These are phyloP conservation scores for Shargacucullia verbasci DNA, from an alignment of 2,888 invertebrate genomes.

Conservation along the genomic window DNA sequence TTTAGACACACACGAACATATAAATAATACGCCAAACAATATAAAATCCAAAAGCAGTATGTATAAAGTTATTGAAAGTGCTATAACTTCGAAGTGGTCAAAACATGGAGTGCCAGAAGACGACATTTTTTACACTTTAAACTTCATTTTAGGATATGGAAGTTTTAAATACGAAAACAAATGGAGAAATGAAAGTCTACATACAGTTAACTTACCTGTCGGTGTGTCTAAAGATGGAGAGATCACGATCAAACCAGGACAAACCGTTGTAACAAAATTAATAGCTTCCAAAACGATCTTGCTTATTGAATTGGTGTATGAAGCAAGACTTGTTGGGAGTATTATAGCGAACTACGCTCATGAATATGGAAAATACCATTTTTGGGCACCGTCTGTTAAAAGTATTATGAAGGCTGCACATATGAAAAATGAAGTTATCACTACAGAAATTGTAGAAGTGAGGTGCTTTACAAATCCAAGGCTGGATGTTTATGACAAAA, in stretches of 20 bases:
- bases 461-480: constrained; percentile 71
- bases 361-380: constrained; percentile 76
- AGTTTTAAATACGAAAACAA: constrained; percentile 58
- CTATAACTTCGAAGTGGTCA: constrained; percentile 67
- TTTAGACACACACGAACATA: constrained; percentile 63
- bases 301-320: constrained; percentile 67
- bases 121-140: constrained; percentile 62
- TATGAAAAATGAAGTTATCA: constrained; percentile 69
- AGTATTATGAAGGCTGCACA: constrained; percentile 73
- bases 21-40: constrained; percentile 68
- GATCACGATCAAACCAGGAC: constrained; percentile 64
- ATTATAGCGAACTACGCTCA: constrained; percentile 70
- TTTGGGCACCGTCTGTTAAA: constrained; percentile 71
- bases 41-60: constrained; percentile 58
- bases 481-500: constrained; percentile 65
- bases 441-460: constrained; percentile 71
- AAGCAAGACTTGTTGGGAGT: constrained; percentile 67
- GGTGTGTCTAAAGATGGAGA: constrained; percentile 58
- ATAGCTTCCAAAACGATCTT: constrained; percentile 67
- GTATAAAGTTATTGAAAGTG: constrained; percentile 63
- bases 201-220: constrained; percentile 55
- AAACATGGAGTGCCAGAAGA: constrained; percentile 66
- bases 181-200: constrained; percentile 67
- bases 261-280: constrained; percentile 62
- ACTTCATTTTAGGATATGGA: constrained; percentile 62